These are phyloP conservation scores for Chrysemys picta DNA, from an alignment of 2,113 vertebrate species.

Conservation along the genomic window DNA sequence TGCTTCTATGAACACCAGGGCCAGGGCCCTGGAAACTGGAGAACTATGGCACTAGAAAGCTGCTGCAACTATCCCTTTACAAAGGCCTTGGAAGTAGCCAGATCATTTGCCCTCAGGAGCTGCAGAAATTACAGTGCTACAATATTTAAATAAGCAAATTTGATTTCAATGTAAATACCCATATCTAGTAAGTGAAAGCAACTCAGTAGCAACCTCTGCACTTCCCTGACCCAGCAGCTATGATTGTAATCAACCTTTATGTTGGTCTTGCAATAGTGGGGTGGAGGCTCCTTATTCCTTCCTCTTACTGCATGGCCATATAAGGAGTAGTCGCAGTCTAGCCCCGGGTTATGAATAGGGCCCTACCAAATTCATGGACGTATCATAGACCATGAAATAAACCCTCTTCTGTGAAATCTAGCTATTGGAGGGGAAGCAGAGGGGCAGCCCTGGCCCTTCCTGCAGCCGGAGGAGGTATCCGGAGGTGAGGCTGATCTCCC, in stretches of 20 bases:
- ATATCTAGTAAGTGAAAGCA: background rate
- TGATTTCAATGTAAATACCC: background rate
- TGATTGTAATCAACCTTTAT: background rate
- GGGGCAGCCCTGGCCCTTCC: too few species aligned
- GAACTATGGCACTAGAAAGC: background rate
- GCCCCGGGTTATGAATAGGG: background rate
- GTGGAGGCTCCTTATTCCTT: background rate
- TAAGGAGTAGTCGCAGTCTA: background rate
- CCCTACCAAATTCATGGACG: too few species aligned
- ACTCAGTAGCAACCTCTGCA: background rate
- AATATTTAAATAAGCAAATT: background rate
- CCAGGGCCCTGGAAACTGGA: background rate
- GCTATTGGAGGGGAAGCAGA: too few species aligned
- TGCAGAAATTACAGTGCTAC: background rate
- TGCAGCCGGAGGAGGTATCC: too few species aligned
- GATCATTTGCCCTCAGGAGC: background rate
- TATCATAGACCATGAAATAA: too few species aligned
- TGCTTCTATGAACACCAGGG: background rate
- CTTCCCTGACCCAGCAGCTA: background rate
- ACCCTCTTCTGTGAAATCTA: too few species aligned
- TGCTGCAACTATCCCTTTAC: background rate
- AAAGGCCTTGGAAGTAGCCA: background rate
- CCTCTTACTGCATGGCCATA: background rate
- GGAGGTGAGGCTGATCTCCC: too few species aligned
- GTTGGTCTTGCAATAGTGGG: background rate